These are phyloP conservation scores for Percopsis omiscomaycus DNA, from an alignment of 2,797 vertebrate species.

Conservation along the genomic window DNA sequence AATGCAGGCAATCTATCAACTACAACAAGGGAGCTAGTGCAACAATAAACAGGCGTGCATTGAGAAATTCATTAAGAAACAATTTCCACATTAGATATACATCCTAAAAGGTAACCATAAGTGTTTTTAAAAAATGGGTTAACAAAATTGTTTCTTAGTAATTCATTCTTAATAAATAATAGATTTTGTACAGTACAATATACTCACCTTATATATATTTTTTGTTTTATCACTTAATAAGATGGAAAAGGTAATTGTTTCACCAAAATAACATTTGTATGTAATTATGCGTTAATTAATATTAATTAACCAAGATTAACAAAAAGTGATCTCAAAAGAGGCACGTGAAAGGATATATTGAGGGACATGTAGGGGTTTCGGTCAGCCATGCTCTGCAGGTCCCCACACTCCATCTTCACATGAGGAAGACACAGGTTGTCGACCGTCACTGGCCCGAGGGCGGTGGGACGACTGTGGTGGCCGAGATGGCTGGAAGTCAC, in stretches of 20 bases:
- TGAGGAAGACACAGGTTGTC: constrained; percentile 78
- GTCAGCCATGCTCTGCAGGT: constrained; percentile 75
- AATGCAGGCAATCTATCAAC: not conserved
- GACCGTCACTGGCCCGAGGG: constrained; percentile 63
- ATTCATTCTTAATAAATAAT: constrained; percentile 2
- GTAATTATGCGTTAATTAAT: not conserved
- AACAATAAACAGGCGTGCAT: not conserved
- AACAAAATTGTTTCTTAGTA: constrained; percentile 6
- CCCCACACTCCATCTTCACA: constrained; percentile 79
- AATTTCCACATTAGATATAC: too few relatives aligned
- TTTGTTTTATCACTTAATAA: not conserved
- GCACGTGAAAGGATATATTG: constrained; percentile 89
- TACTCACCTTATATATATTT: not conserved
- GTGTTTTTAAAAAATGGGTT: not conserved
- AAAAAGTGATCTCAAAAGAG: not conserved
- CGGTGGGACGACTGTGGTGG: constrained; percentile 72
- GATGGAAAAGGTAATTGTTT: not conserved
- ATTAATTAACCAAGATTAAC: not conserved
- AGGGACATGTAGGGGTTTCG: constrained; percentile 78
- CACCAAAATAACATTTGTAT: not conserved
- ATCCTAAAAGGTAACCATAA: too few relatives aligned
- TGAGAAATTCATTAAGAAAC: too few relatives aligned
- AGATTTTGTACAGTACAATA: too few relatives aligned
- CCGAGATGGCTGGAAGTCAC: constrained; percentile 73
- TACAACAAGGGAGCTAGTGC: not conserved